Conservation (phyloP, 2,888 invertebrate species). For the Megastigmus dorsalis region DNA sequence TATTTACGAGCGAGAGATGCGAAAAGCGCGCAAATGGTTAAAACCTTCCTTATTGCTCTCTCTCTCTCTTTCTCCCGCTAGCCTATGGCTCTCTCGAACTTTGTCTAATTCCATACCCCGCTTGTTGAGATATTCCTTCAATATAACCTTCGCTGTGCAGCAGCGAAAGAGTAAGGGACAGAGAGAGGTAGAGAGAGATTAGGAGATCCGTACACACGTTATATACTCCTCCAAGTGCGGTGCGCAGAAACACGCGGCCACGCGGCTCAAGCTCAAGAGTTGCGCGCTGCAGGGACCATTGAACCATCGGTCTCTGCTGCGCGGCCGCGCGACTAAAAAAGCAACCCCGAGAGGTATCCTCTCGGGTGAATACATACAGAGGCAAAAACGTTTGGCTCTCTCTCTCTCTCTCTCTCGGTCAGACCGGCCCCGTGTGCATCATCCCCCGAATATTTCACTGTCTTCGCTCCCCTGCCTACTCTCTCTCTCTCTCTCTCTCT, state of each 20-base stretch:
- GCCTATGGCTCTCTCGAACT: too few species aligned
- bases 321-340: background rate
- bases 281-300: background rate
- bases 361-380: too few species aligned
- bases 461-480: too few species aligned
- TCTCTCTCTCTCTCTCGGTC: background rate
- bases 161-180: background rate
- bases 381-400: background rate
- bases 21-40: too few species aligned
- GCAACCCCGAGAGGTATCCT: background rate
- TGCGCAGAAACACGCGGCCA: background rate
- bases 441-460: constrained; percentile 59
- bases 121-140: too few species aligned
- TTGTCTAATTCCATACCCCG: background rate
- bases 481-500: too few species aligned
- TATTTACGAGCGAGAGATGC: too few species aligned
- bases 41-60: background rate
- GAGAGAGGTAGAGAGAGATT: too few species aligned
- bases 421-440: constrained; percentile 33
- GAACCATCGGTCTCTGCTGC: background rate
- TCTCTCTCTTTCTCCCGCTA: too few species aligned
- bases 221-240: background rate
- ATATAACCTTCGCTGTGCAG: too few species aligned
- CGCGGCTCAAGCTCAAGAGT: background rate
- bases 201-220: too few species aligned